Percentiles rank a stretch among this genome's conserved stretches.
Evolutionary conservation across 1,140 invertebrate genomes (phyloP).

Genomic region (Hylaeus anthracinus): DNA sequence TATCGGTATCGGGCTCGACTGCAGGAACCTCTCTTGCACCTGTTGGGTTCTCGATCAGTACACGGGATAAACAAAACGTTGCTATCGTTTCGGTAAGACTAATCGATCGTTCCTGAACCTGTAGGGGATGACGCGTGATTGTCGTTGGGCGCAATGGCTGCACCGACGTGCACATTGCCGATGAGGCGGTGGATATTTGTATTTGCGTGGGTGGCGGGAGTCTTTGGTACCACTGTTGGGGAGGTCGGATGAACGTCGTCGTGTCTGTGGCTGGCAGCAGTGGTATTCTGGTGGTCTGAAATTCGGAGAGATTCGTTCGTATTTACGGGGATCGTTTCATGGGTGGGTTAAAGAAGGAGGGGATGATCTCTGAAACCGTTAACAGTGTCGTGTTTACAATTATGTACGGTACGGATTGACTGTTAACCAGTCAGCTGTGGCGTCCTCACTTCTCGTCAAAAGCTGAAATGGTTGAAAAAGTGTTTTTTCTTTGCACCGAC

Average conservation of each 20-base stretch:
- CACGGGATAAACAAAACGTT: no score
- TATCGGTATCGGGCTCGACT: constrained; percentile 61
- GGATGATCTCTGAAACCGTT: no score
- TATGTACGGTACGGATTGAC: no score
- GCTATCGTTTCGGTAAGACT: background rate
- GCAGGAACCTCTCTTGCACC: constrained; percentile 63
- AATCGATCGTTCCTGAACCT: constrained; percentile 18
- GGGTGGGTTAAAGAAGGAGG: no score
- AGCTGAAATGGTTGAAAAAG: no score
- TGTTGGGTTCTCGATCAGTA: background rate
- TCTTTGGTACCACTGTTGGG: constrained; percentile 71
- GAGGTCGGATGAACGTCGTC: constrained; percentile 64
- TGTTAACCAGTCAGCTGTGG: no score
- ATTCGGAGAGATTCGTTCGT: constrained; percentile 4
- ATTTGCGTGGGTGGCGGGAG: constrained; percentile 63
- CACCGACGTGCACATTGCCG: constrained; percentile 59
- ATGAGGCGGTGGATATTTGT: constrained; percentile 65
- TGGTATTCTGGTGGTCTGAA: constrained; percentile 72
- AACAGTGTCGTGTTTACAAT: no score
- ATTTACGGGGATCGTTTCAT: no score
- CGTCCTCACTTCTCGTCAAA: no score
- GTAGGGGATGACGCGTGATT: constrained; percentile 46
- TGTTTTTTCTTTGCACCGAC: no score
- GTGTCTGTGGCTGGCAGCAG: constrained; percentile 66
- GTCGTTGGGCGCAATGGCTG: constrained; percentile 40